Percentiles rank a stretch among this genome's conserved stretches.
These are phyloP conservation scores for Pedicia rivosa DNA, from an alignment of 2,888 invertebrate species.

Conservation along the genomic window DNA sequence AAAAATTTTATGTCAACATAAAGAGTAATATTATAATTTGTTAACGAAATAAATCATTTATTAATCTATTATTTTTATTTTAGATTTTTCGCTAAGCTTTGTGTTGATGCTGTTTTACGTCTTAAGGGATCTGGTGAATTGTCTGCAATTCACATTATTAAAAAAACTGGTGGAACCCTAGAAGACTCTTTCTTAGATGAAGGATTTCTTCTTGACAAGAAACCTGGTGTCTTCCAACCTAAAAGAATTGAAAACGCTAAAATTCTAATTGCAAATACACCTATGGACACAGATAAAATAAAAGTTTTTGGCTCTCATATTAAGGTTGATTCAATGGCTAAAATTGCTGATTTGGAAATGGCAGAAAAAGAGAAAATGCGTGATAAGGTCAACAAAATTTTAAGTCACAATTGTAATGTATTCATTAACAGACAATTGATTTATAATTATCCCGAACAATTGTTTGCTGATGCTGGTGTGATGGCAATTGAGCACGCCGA, in stretches of 20 bases:
- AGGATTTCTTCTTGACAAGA: conserved; percentile 90
- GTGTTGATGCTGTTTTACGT: conserved; percentile 89
- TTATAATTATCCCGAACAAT: conserved; percentile 98
- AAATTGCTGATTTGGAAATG: conserved; percentile 92
- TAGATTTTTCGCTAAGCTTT: conserved; percentile 76
- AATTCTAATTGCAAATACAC: conserved; percentile 96
- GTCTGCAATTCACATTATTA: conserved; percentile 93
- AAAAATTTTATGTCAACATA: conserved; percentile 94
- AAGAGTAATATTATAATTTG: conserved; percentile 42
- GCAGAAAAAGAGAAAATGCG: conserved; percentile 99
- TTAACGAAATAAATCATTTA: background rate
- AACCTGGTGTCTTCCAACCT: conserved; percentile 95
- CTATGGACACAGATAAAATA: conserved; percentile 99
- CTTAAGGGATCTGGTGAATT: conserved; percentile 92
- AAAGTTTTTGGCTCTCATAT: conserved; percentile 96
- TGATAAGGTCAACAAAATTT: conserved; percentile 92
- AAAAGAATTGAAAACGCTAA: conserved; percentile 83
- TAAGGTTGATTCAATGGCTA: conserved; percentile 79
- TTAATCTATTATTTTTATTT: conserved; percentile 1
- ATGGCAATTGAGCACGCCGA: conserved; percentile 99
- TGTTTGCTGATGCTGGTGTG: conserved; percentile 94
- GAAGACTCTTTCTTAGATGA: conserved; percentile 94
- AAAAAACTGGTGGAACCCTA: conserved; percentile 85
- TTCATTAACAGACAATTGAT: conserved; percentile 98
- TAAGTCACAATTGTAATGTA: conserved; percentile 89